A percentile compares a stretch with the other conserved stretches of the same genome.
phyloP scores from a whole-genome alignment of 2,113 vertebrate species.

The Chamaetylas fuelleborni region DNA sequence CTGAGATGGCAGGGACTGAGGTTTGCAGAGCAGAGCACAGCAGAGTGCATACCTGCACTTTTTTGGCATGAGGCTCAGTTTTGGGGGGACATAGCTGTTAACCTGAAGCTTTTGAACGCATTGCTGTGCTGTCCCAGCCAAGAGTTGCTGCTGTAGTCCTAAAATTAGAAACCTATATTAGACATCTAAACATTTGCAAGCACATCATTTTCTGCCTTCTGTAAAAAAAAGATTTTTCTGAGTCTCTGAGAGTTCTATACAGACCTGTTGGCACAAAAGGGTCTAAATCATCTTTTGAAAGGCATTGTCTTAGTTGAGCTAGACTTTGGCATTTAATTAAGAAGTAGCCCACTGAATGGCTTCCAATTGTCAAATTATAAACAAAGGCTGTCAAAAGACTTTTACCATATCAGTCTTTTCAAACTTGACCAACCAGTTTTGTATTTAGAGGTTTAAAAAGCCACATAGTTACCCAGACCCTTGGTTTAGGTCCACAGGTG shows the following conservation, averaged over 20 bases:
- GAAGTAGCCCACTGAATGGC: background rate
- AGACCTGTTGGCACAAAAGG: conserved; percentile 2
- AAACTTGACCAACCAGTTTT: background rate
- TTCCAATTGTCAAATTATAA: background rate
- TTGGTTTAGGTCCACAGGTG: background rate
- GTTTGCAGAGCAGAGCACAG: conserved; percentile 62
- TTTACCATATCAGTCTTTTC: background rate
- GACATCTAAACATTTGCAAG: conserved; percentile 19
- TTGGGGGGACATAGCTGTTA: background rate
- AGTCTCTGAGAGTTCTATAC: background rate
- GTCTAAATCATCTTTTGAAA: background rate
- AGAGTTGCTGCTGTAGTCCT: background rate
- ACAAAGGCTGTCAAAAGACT: background rate
- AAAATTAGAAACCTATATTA: conserved; percentile 15
- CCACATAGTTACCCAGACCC: background rate
- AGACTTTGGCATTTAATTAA: background rate
- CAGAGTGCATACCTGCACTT: conserved; percentile 63
- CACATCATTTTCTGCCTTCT: background rate
- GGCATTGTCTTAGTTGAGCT: background rate
- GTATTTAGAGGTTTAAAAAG: background rate
- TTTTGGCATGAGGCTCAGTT: conserved; percentile 47
- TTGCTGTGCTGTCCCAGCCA: background rate
- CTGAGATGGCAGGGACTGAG: conserved; percentile 52
- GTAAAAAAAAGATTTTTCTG: background rate
- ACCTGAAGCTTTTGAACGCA: background rate